Percentiles rank a stretch among this genome's conserved stretches.
phyloP scores from a whole-genome alignment of 2,888 invertebrate genomes.

The Andrena hattorfiana region DNA sequence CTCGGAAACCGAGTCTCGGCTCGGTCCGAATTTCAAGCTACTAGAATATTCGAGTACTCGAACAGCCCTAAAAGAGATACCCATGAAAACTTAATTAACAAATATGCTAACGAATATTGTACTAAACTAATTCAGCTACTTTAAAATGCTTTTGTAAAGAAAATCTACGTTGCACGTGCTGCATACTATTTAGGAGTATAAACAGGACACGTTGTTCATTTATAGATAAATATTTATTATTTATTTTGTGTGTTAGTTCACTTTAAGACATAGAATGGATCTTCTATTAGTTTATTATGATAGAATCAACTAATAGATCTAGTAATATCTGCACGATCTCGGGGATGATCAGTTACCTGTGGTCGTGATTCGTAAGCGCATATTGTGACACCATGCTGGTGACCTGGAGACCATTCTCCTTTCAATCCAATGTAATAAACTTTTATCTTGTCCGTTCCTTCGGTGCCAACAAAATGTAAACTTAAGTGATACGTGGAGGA shows the following conservation, averaged over 20 bases:
- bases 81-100: too few relatives aligned
- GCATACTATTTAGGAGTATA: not conserved
- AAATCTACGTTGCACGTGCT: not conserved
- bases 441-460: conserved; percentile 93
- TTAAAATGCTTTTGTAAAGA: not conserved
- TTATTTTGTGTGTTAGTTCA: not conserved
- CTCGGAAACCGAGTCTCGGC: too few relatives aligned
- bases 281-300: not conserved
- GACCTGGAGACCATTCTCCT: conserved; percentile 95
- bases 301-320: conserved; percentile 61
- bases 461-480: conserved; percentile 95
- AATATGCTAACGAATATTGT: too few relatives aligned
- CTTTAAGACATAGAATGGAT: not conserved
- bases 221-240: conserved; percentile 39
- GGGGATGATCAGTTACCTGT: conserved; percentile 94
- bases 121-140: not conserved
- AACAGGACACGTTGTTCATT: conserved; percentile 1
- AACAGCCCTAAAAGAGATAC: too few relatives aligned
- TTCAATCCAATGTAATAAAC: conserved; percentile 97
- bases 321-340: conserved; percentile 81
- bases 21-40: too few relatives aligned
- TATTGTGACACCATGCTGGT: conserved; percentile 95
- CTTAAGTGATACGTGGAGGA: conserved; percentile 95
- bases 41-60: too few relatives aligned
- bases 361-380: conserved; percentile 96